Base-by-base conservation (phyloP, 2,797 vertebrate genomes). In the Tarsius wallacei region DNA sequence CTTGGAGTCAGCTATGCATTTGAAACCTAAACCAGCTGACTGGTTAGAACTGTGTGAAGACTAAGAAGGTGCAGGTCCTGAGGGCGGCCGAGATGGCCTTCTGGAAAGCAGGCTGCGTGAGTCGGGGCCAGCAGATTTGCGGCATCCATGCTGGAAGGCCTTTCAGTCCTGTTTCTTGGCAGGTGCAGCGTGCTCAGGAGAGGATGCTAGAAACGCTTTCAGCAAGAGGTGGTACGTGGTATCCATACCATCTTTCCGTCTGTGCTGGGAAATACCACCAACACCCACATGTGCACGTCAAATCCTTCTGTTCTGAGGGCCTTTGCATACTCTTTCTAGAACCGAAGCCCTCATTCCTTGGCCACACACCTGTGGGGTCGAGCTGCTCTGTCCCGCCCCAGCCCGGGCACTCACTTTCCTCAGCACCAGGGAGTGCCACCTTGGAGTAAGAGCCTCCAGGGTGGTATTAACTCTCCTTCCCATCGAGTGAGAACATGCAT, bases 401-500 rank as follows among this genome's bases (percentile, higher is more conserved):
- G 10, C 7, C 7, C 14, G 68, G 53, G 3, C 11, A 2, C 59
- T 74, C 3, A 31, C 11, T 61, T 21, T 77, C 73, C 17, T 85
- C 4, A 2, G n/a, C 24, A 24, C 5, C 5, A 28, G 77, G 36
- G 13, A 22, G 68, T 5, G 12, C 5, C 33, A 2, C 31, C 36
- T 63, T 5, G 14, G n/a, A 13, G 86, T 82, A 76, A 4, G 31
- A 73, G 74, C n/a, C 77, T 57, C 11, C 13, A 42, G 74, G 81
- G 31, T 88, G 36, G 51, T 77, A 55, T 63, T 53, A 28, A 51
- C 31, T 53, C 80, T 83, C 94, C 59, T 53, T 89, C 12, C 28
- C 91, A 73, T 68, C 53, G 80, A 2, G 7, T 82, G 93, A 93
- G 96, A 97, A 97, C 80, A 94, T 88, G 68, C 14, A 96, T 42